Evolutionary conservation across 2,113 vertebrate genomes (phyloP).

Genomic region (Ochotona princeps): DNA sequence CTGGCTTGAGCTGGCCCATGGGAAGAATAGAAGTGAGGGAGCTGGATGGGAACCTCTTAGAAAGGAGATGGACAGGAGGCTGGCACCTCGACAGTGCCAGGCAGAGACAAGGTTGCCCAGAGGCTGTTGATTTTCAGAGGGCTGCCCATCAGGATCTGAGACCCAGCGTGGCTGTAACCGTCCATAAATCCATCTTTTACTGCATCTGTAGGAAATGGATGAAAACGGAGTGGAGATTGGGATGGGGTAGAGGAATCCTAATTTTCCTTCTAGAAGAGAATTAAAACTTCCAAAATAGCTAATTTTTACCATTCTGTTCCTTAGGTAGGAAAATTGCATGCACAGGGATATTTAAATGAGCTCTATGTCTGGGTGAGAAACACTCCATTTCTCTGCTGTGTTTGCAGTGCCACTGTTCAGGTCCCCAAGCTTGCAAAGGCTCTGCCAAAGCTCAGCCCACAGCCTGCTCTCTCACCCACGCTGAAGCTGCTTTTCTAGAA

Average conservation of each 20-base stretch:
- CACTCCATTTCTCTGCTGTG: conserved; percentile 29
- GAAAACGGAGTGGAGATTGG: background rate
- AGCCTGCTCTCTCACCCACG: conserved; percentile 29
- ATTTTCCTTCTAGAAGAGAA: conserved; percentile 36
- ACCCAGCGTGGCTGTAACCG: background rate
- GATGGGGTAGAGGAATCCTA: background rate
- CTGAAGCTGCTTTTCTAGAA: conserved; percentile 53
- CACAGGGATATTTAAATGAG: conserved; percentile 55
- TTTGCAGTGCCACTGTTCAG: conserved; percentile 17
- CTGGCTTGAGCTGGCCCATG: background rate
- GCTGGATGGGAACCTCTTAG: background rate
- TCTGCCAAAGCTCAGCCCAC: conserved; percentile 17
- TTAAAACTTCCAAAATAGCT: conserved; percentile 44
- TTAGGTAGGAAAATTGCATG: conserved; percentile 37
- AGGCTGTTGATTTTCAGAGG: no score
- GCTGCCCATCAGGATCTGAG: no score
- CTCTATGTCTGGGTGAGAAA: conserved; percentile 26
- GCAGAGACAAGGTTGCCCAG: background rate
- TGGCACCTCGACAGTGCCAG: background rate
- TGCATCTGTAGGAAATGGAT: conserved; percentile 25
- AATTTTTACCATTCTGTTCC: background rate
- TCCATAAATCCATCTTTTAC: background rate
- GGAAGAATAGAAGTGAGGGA: background rate
- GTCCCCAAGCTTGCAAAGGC: conserved; percentile 24
- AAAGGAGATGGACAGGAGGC: background rate